Base-by-base conservation (phyloP, 2,888 invertebrate species). In the Bombylius major region DNA sequence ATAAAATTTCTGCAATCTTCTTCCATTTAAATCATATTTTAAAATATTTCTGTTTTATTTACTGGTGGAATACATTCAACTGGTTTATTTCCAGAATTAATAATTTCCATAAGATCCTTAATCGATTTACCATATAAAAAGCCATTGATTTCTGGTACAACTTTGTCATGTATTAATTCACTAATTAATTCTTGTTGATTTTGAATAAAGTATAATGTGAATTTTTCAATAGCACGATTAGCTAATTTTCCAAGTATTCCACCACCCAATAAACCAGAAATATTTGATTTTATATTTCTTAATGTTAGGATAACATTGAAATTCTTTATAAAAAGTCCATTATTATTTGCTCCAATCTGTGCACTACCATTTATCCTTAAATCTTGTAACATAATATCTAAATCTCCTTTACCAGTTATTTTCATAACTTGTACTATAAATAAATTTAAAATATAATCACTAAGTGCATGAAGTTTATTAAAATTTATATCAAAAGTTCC, bases 401-500 rank as follows among this genome's bases (percentile, higher is more conserved):
- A 39, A 23, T 51, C 39, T 32, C 60, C 60, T 5, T 52, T 44
- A 13, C 60, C 58, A 5, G 33, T 50, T 11, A 60, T 44, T 45
- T 53, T 58, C 4, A 58, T 8, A 5, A 54, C 39, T 5, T 56
- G 51, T 11, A 57, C 33, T 5, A 58, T 23, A n/a, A 56, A 58
- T 32, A 54, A 56, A 23, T 66, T 58, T 5, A 70, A 54, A 39
- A 64, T 62, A 54, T 69, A 70, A n/a, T 65, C n/a, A 33, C 67
- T 63, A 5, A 56, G 59, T 0, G 67, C 14, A 4, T 58, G 52
- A 5, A 71, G 56, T 6, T 65, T 59, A 4, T 64, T 65, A 45
- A 70, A 70, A 9, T 58, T 65, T 0, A 71, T 61, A 46, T 71
- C 69, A 46, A 66, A 70, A 8, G 62, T 65, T 6, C 68, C 55